Conservation (phyloP, 2,797 vertebrate species). For the Cygnus olor region DNA sequence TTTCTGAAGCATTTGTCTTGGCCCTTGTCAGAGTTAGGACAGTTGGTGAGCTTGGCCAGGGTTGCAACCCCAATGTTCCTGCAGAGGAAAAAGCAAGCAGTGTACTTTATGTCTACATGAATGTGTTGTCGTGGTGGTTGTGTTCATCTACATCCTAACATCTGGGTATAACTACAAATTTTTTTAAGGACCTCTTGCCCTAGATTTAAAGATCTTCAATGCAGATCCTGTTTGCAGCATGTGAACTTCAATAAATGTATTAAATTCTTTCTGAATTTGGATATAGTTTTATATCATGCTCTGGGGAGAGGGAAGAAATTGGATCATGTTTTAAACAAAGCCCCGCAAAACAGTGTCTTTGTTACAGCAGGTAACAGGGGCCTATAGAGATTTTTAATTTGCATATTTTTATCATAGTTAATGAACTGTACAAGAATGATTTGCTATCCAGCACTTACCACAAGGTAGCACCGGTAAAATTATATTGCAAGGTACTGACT, state of each 20-base stretch:
- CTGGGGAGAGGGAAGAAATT: slow-evolving; percentile 28
- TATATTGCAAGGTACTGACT: slow-evolving; percentile 30
- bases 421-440: slow-evolving; percentile 19
- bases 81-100: fast-evolving
- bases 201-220: not conserved
- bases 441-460: slow-evolving; percentile 35
- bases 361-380: slow-evolving; percentile 31
- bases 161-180: not conserved
- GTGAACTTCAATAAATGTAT: slow-evolving; percentile 14
- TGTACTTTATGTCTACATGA: fast-evolving
- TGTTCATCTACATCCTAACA: not conserved
- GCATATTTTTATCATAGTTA: slow-evolving; percentile 23
- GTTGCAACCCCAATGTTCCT: not conserved
- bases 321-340: not conserved
- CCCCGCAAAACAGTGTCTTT: slow-evolving; percentile 15
- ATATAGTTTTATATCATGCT: slow-evolving; percentile 17
- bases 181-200: not conserved
- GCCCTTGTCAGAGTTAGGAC: not conserved
- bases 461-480: slow-evolving; percentile 23
- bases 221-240: slow-evolving; percentile 24
- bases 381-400: slow-evolving; percentile 25
- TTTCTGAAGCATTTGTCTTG: not conserved
- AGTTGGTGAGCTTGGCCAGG: not conserved
- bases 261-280: slow-evolving; percentile 38
- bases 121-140: not conserved